Conservation (phyloP, 2,888 invertebrate genomes). For the Diarsia rubi region DNA sequence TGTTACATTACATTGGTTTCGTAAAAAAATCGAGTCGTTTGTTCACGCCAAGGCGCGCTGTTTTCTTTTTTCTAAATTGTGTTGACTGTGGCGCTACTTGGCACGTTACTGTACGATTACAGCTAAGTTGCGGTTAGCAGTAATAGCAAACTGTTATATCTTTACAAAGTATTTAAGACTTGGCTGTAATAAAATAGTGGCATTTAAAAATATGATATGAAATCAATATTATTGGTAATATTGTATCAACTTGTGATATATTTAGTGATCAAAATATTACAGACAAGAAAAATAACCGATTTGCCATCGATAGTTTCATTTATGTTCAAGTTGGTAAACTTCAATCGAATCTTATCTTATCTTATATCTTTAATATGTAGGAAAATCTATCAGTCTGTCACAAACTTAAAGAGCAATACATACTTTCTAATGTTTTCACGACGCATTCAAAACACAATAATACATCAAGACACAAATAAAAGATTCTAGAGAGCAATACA, state of each 20-base stretch:
- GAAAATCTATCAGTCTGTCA: background rate
- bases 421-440: background rate
- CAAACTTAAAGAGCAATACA: background rate
- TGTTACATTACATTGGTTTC: conserved; percentile 74
- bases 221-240: background rate
- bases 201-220: background rate
- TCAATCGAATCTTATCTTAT: background rate
- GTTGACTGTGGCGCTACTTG: conserved; percentile 29
- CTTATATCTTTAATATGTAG: background rate
- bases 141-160: background rate
- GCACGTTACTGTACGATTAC: background rate
- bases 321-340: background rate
- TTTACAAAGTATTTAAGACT: background rate
- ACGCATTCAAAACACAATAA: background rate
- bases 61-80: conserved; percentile 59
- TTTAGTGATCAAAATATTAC: background rate
- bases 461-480: background rate
- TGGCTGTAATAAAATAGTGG: background rate
- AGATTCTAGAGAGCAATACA: background rate
- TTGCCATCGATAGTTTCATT: background rate
- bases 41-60: conserved; percentile 54
- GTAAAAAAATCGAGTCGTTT: conserved; percentile 74
- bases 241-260: background rate
- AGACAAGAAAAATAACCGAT: background rate
- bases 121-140: background rate